phyloP scores from a whole-genome alignment of 1,140 invertebrate genomes.

The Euura saliciscinereae region DNA sequence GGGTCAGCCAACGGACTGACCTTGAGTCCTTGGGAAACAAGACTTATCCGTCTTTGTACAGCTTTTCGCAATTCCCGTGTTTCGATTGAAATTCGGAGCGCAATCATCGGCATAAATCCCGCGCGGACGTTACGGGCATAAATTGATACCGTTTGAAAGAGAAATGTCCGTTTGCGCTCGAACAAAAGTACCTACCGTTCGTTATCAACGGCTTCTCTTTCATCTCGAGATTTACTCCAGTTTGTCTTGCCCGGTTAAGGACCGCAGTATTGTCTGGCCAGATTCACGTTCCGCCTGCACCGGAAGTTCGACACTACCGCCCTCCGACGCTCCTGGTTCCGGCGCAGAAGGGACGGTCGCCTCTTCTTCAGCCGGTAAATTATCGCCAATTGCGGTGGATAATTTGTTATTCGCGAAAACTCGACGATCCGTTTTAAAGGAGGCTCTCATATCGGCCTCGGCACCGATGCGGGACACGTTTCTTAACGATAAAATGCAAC shows the following conservation, averaged over 20 bases:
- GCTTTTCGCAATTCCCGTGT: too few relatives aligned
- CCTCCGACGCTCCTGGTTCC: neutral
- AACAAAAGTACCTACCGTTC: too few relatives aligned
- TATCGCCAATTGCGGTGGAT: neutral
- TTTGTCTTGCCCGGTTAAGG: neutral
- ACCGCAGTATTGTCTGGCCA: neutral
- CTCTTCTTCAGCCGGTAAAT: too few relatives aligned
- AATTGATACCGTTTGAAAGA: neutral
- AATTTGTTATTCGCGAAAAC: neutral
- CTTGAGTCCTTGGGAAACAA: too few relatives aligned
- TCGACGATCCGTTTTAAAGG: neutral
- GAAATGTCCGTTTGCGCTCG: neutral
- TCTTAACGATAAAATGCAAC: constrained; percentile 22
- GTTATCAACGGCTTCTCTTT: neutral
- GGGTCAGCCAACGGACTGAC: too few relatives aligned
- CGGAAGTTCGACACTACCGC: neutral
- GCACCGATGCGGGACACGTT: neutral
- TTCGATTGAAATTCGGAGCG: neutral
- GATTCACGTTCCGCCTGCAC: neutral
- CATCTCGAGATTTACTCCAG: neutral
- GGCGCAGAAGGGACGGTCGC: neutral
- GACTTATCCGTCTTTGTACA: too few relatives aligned
- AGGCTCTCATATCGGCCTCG: neutral
- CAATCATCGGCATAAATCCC: constrained; percentile 3
- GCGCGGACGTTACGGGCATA: neutral